A percentile compares a stretch with the other conserved stretches of the same genome.
Conservation (phyloP, 92 coral and sea anemone species). For the Porites lobata region DNA sequence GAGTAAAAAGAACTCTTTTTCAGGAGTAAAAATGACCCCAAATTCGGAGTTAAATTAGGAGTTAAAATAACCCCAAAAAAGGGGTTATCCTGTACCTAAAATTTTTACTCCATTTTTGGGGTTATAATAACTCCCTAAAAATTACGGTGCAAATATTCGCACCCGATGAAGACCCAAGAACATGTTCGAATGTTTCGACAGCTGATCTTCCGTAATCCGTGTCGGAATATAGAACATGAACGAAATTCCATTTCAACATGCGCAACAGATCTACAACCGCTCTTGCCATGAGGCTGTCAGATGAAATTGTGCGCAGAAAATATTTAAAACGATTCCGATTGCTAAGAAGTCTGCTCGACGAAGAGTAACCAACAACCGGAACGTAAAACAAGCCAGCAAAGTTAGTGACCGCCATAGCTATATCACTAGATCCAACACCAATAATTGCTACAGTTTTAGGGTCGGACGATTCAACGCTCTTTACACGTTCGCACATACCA, state of each 20-base stretch:
- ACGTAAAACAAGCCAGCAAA: constrained; percentile 92
- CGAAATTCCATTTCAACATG: constrained; percentile 80
- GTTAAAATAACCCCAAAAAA: too few species aligned
- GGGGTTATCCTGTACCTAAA: too few species aligned
- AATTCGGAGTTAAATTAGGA: too few species aligned
- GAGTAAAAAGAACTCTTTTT: too few species aligned
- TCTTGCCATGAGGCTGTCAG: constrained; percentile 80
- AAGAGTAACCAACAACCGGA: constrained; percentile 82
- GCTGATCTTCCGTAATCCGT: constrained; percentile 94
- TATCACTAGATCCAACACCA: constrained; percentile 84
- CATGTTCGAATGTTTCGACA: constrained; percentile 80
- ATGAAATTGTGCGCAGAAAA: constrained; percentile 84
- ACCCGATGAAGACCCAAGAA: constrained; percentile 49
- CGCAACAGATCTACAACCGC: constrained; percentile 81
- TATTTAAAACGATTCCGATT: constrained; percentile 85
- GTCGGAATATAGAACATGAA: constrained; percentile 87
- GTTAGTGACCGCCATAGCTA: constrained; percentile 91
- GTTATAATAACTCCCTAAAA: too few species aligned
- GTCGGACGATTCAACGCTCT: not conserved
- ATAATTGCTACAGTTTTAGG: constrained; percentile 82
- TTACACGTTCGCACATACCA: constrained; percentile 16
- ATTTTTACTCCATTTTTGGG: too few species aligned
- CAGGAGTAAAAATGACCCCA: too few species aligned
- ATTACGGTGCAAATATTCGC: constrained; percentile 71
- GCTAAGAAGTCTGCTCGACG: constrained; percentile 87